Evolutionary conservation across 2,797 vertebrate genomes (phyloP).

Genomic region (Arvicola amphibius): DNA sequence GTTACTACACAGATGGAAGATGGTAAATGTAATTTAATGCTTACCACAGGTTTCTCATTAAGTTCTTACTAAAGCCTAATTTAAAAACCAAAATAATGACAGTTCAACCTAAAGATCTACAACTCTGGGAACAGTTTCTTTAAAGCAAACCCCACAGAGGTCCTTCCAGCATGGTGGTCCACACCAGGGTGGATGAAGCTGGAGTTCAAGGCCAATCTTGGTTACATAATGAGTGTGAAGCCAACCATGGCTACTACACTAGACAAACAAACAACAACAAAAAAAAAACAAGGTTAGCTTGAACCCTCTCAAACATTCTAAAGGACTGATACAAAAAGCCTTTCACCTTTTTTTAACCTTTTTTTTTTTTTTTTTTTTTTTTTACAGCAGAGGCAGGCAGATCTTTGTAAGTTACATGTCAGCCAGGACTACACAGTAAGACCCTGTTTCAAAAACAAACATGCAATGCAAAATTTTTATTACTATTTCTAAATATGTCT

Average conservation of each 20-base stretch:
- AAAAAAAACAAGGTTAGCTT: not conserved
- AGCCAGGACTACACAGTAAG: not conserved
- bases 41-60: slow-evolving; percentile 5
- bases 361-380: not conserved
- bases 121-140: not conserved
- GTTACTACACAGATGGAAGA: slow-evolving; percentile 9
- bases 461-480: not conserved
- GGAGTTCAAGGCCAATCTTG: not conserved
- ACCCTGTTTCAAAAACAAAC: not conserved
- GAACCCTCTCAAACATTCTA: not conserved
- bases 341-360: not conserved
- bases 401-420: not conserved
- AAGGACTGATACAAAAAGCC: slow-evolving; percentile 3
- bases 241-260: not conserved
- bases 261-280: not conserved
- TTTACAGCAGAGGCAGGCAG: not conserved
- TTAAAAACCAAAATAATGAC: not conserved
- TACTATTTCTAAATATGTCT: not conserved
- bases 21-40: not conserved
- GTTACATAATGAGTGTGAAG: not conserved
- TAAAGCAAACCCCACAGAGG: not conserved
- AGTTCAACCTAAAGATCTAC: not conserved
- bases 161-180: not conserved
- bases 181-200: not conserved
- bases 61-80: slow-evolving; percentile 4